Base-by-base conservation (phyloP, 2,797 vertebrate species). In the Paedocypris micromegethes region DNA sequence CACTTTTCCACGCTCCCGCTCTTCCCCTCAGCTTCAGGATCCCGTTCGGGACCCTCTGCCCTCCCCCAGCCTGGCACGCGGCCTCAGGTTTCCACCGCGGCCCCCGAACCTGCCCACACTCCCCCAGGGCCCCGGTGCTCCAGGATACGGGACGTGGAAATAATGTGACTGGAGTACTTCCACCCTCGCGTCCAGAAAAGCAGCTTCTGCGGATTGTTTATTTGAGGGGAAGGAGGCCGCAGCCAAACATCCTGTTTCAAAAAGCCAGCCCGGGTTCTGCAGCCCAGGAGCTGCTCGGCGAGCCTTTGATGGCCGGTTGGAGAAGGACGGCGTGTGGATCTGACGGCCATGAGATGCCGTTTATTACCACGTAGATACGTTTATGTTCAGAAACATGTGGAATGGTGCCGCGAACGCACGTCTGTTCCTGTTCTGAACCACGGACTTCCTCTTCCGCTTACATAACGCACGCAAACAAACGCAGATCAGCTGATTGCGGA, bases 161-260 rank as follows among this genome's bases (percentile, higher is more conserved):
- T 86, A 83, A 86, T 86, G 87, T 75, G 72, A 81, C 85, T 89
- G 37, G 67, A 86, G 88, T 83, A 81, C 87, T 91, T 91, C 90
- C 91, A 88, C 89, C 86, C 84, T 68, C 23, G 85, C 89, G 88
- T 91, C 86, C 87, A 86, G 78, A 87, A 92, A 91, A 90, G 89
- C 87, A 91, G 90, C 85, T 88, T 88, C 86, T 88, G 87, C 84
- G 85, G 90, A 90, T 92, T 95, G 92, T 95, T 96, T 94, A 93
- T 93, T 91, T 92, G 91, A 92, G 90, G 91, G 89, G 87, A 91
- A 90, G 89, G 89, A 91, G 88, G 89, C 90, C 87, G 90, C 88
- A 83, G 88, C 89, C 91, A 93, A 93, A 91, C 93, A 92, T 94
- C 92, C 92, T 94, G 91, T 92, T 93, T 91, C 87, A 90, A 90